Conservation (phyloP, 2,888 invertebrate genomes). For the Agonopterix arenella region DNA sequence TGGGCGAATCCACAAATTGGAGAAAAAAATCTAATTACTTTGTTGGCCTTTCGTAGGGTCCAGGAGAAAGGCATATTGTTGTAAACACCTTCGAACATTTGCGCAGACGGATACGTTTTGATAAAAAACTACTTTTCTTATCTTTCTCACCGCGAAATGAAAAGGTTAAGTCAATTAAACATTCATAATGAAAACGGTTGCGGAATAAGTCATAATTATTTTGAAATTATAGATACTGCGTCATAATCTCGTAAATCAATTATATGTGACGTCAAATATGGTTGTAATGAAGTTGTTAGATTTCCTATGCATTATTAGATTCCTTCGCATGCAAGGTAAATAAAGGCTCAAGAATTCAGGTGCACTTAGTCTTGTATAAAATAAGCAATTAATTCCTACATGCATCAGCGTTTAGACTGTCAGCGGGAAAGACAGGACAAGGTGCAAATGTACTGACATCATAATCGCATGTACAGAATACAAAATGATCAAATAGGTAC, state of each 20-base stretch:
- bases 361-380: background rate
- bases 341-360: background rate
- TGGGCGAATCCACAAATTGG: too few species aligned
- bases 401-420: background rate
- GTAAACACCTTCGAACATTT: too few species aligned
- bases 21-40: too few species aligned
- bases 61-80: too few species aligned
- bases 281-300: background rate
- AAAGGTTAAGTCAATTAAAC: conserved; percentile 14
- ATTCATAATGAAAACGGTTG: conserved; percentile 10
- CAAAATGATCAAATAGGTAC: conserved; percentile 42
- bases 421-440: conserved; percentile 21
- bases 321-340: too few species aligned
- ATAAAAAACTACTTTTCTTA: too few species aligned
- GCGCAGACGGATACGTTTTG: too few species aligned
- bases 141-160: background rate
- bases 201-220: conserved; percentile 10
- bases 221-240: conserved; percentile 11
- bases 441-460: conserved; percentile 41
- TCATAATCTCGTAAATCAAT: conserved; percentile 13
- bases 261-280: conserved; percentile 11
- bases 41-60: too few species aligned
- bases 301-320: too few species aligned
- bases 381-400: background rate
- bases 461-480: conserved; percentile 56